Conservation (phyloP, 2,888 invertebrate genomes). For the Cheilosia scutellata region DNA sequence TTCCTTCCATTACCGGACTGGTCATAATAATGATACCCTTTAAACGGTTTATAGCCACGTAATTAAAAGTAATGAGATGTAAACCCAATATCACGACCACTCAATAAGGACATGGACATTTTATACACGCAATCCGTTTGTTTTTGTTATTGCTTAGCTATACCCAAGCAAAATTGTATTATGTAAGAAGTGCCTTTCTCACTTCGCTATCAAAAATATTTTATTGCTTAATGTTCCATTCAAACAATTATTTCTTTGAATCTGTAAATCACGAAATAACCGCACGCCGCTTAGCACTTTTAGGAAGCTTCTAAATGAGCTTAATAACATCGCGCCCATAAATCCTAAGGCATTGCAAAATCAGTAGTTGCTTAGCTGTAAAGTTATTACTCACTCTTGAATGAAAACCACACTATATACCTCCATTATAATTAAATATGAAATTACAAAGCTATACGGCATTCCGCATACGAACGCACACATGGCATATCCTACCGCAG, state of each 20-base stretch:
- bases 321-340: not conserved
- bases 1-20: not conserved
- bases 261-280: not conserved
- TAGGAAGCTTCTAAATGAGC: not conserved
- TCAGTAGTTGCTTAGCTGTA: conserved; percentile 25
- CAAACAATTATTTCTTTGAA: not conserved
- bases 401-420: not conserved
- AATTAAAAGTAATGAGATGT: conserved; percentile 10
- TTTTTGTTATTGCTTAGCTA: not conserved
- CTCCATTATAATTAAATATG: not conserved
- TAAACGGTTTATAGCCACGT: conserved; percentile 12
- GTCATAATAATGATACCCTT: not conserved
- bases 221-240: not conserved
- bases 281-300: not conserved
- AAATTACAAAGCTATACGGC: conserved; percentile 39
- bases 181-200: not conserved
- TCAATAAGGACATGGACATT: not conserved
- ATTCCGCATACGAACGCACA: not conserved
- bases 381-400: conserved; percentile 14
- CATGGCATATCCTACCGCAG: not conserved
- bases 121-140: not conserved
- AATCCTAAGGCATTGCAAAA: conserved; percentile 1
- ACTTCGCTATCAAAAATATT: not conserved
- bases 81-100: conserved; percentile 3
- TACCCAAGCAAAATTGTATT: not conserved